A percentile compares a stretch with the other conserved stretches of the same genome.
Conservation (phyloP, 1,140 invertebrate genomes). For the Atta texana region DNA sequence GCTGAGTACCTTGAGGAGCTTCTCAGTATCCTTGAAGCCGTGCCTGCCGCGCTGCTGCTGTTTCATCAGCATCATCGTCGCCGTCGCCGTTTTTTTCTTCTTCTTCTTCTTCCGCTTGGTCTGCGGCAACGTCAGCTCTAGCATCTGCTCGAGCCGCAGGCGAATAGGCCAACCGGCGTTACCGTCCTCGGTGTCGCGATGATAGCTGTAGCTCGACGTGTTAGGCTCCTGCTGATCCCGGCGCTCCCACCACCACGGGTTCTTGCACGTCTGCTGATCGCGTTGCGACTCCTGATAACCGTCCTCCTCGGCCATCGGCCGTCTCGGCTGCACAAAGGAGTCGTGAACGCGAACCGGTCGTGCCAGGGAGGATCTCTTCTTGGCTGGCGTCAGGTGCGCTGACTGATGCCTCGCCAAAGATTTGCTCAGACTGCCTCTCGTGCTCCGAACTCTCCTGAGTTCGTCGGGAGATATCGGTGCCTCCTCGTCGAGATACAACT, state of each 20-base stretch:
- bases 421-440: constrained; percentile 64
- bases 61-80: constrained; percentile 77
- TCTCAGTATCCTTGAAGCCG: constrained; percentile 84
- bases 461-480: constrained; percentile 41
- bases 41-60: constrained; percentile 76
- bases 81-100: constrained; percentile 71
- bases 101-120: constrained; percentile 77
- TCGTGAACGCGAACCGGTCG: constrained; percentile 83
- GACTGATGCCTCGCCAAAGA: constrained; percentile 56
- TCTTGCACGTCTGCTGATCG: constrained; percentile 37
- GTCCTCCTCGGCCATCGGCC: constrained; percentile 60
- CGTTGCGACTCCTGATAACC: constrained; percentile 4
- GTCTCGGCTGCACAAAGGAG: constrained; percentile 77
- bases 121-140: constrained; percentile 81
- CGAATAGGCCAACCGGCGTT: constrained; percentile 80
- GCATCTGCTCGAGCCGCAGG: constrained; percentile 82
- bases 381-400: constrained; percentile 74
- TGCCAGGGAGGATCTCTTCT: constrained; percentile 82
- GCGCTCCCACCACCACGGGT: constrained; percentile 44
- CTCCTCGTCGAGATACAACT: constrained; percentile 29
- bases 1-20: constrained; percentile 84
- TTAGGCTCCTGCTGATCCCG: constrained; percentile 60
- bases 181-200: constrained; percentile 67
- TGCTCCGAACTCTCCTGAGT: constrained; percentile 54
- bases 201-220: constrained; percentile 60